Evolutionary conservation across 1,140 invertebrate genomes (phyloP).

Genomic region (Drosophila azteca): DNA sequence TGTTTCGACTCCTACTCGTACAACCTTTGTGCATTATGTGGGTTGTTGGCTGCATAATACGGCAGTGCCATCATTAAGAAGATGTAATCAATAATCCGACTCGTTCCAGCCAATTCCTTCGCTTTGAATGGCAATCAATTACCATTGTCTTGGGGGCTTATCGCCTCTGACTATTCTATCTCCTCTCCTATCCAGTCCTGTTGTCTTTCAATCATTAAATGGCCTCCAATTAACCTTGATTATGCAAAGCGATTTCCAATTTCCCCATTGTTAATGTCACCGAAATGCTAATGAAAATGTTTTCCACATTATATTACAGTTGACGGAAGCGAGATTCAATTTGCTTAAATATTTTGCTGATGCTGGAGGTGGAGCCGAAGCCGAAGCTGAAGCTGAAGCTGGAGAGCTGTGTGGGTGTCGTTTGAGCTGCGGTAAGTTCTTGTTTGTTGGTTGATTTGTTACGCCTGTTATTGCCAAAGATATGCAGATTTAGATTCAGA

Average conservation of each 20-base stretch:
- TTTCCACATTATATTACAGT: conserved; percentile 41
- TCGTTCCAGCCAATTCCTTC: not conserved
- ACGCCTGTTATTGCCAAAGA: conserved; percentile 31
- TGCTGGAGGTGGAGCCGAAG: not conserved
- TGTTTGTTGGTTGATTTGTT: conserved; percentile 56
- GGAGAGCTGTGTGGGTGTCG: not conserved
- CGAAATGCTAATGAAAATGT: conserved; percentile 53
- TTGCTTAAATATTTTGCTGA: conserved; percentile 5
- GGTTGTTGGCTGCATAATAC: conserved; percentile 5
- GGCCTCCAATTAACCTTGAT: conserved; percentile 46
- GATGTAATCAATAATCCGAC: conserved; percentile 39
- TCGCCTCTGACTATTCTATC: not conserved
- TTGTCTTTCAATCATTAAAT: conserved; percentile 46
- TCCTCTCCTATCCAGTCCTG: not conserved
- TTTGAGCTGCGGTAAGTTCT: conserved; percentile 46
- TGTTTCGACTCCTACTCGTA: conserved; percentile 32
- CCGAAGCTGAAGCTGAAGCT: too few species aligned
- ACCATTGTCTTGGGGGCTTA: conserved; percentile 15
- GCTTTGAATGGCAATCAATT: conserved; percentile 34
- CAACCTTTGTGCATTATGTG: conserved; percentile 67
- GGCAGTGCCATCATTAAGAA: conserved; percentile 21
- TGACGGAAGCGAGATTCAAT: conserved; percentile 25
- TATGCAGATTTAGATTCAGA: conserved; percentile 23
- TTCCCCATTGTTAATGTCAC: conserved; percentile 35
- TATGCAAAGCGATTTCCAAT: conserved; percentile 42